These are phyloP conservation scores for Cylindroiulus punctatus DNA, from an alignment of 2,888 invertebrate genomes.

Conservation along the genomic window DNA sequence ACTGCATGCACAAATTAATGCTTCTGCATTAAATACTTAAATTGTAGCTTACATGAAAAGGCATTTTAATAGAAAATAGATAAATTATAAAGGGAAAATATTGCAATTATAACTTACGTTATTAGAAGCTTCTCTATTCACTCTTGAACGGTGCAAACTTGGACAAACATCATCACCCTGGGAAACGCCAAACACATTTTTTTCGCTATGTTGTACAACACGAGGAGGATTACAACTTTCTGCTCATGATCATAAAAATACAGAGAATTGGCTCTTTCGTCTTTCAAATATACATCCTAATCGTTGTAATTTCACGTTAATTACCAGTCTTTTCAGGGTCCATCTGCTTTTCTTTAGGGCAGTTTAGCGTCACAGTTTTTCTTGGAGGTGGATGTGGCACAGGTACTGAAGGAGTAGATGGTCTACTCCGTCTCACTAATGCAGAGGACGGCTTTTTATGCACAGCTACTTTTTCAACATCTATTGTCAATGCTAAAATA, in stretches of 20 bases:
- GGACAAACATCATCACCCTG: background rate
- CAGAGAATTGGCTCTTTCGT: background rate
- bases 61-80: background rate
- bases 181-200: conserved; percentile 2
- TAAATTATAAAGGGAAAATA: background rate
- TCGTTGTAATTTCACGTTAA: background rate
- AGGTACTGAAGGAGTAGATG: conserved; percentile 43
- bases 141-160: background rate
- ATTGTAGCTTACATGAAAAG: too few relatives aligned
- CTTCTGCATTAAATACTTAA: too few relatives aligned
- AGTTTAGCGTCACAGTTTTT: conserved; percentile 52
- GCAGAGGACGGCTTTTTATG: conserved; percentile 52
- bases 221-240: background rate
- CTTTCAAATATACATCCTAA: background rate
- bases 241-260: background rate
- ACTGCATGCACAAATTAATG: too few relatives aligned
- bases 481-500: conserved; percentile 46
- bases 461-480: conserved; percentile 51
- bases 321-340: conserved; percentile 25
- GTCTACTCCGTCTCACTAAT: conserved; percentile 49
- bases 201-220: background rate
- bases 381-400: conserved; percentile 39
- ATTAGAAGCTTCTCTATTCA: background rate
- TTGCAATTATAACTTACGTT: background rate
- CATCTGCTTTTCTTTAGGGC: conserved; percentile 35